Percentiles rank a stretch among this genome's conserved stretches.
phyloP scores from a whole-genome alignment of 2,888 invertebrate genomes.

The Cephonodes hylas region DNA sequence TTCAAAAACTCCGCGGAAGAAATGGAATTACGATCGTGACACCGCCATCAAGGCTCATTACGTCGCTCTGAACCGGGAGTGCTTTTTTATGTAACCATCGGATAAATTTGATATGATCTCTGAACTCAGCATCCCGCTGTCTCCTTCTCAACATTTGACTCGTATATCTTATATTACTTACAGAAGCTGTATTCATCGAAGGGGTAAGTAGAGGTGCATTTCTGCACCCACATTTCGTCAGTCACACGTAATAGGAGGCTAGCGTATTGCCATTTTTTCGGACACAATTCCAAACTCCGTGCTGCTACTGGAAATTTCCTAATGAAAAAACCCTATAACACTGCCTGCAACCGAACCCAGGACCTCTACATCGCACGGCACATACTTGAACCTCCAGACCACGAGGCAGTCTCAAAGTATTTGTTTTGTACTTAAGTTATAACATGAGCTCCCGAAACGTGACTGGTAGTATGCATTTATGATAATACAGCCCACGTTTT shows the following conservation, averaged over 20 bases:
- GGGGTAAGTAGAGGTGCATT: too few relatives aligned
- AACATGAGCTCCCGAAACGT: slow-evolving; percentile 8
- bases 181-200: too few relatives aligned
- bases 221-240: too few relatives aligned
- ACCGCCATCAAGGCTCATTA: not conserved
- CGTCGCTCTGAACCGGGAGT: not conserved
- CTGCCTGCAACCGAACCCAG: too few relatives aligned
- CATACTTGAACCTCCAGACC: too few relatives aligned
- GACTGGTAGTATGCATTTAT: slow-evolving; percentile 9
- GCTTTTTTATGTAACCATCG: slow-evolving; percentile 9
- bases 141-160: not conserved
- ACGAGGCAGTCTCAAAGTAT: too few relatives aligned
- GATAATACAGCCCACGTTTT: slow-evolving; percentile 5
- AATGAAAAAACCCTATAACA: too few relatives aligned
- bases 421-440: not conserved
- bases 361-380: too few relatives aligned
- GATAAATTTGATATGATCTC: slow-evolving; percentile 9
- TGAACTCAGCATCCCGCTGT: not conserved
- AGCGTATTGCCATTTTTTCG: too few relatives aligned
- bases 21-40: not conserved
- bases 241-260: too few relatives aligned
- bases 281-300: too few relatives aligned
- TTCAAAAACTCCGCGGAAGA: not conserved
- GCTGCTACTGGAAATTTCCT: too few relatives aligned
- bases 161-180: not conserved